phyloP scores from a whole-genome alignment of 1,140 invertebrate genomes.

The Drosophila tropicalis region DNA sequence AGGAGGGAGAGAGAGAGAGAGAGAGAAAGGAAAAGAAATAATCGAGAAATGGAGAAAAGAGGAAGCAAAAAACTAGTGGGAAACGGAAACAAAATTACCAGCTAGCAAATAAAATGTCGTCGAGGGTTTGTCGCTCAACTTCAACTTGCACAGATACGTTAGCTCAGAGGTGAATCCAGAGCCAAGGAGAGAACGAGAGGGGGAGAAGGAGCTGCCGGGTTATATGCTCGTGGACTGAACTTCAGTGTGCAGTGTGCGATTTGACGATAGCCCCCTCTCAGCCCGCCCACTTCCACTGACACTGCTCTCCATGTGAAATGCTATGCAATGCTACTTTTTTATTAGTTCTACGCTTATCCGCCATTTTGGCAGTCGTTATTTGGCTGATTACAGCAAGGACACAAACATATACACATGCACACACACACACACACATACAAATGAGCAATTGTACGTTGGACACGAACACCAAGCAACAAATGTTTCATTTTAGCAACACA shows the following conservation, averaged over 20 bases:
- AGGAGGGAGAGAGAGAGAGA: not conserved
- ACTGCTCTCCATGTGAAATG: constrained; percentile 14
- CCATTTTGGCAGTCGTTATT: constrained; percentile 76
- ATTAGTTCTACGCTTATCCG: constrained; percentile 77
- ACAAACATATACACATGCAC: constrained; percentile 18
- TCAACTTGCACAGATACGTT: constrained; percentile 59
- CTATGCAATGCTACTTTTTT: constrained; percentile 71
- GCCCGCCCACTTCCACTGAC: not conserved
- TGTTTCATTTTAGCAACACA: constrained; percentile 3
- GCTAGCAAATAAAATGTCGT: constrained; percentile 78
- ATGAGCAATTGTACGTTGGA: constrained; percentile 24
- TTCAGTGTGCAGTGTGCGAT: constrained; percentile 58
- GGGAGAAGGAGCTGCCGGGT: not conserved
- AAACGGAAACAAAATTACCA: constrained; percentile 77
- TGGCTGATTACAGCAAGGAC: constrained; percentile 75
- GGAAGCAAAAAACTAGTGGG: constrained; percentile 60
- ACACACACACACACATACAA: constrained; percentile 1
- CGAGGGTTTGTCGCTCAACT: constrained; percentile 69
- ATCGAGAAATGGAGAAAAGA: not conserved
- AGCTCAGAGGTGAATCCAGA: constrained; percentile 18
- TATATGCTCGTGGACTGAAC: constrained; percentile 29
- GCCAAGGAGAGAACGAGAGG: not conserved
- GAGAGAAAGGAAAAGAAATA: no score
- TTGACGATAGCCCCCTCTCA: not conserved
- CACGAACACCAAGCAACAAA: constrained; percentile 11